Evolutionary conservation across 2,113 vertebrate genomes (phyloP).

Genomic region (Climacteris rufus): DNA sequence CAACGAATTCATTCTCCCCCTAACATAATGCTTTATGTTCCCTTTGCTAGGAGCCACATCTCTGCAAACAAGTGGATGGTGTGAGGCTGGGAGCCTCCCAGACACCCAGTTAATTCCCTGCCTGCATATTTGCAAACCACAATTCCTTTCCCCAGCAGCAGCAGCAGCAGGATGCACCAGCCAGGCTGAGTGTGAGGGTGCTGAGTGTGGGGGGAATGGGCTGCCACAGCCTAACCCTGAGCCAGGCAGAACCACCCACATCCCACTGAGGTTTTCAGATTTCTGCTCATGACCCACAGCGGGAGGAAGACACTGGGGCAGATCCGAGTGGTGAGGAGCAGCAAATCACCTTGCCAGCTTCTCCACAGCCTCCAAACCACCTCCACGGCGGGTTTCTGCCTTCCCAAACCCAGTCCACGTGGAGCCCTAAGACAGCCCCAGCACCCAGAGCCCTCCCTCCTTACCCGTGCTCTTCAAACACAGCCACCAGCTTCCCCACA

Average conservation of each 20-base stretch:
- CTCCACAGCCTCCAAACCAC: neutral
- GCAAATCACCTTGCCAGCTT: neutral
- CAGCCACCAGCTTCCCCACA: slow-evolving; percentile 38
- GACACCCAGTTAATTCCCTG: neutral
- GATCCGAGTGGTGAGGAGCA: neutral
- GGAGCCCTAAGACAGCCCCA: neutral
- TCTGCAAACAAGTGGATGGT: neutral
- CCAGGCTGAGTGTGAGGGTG: neutral
- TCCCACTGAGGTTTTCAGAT: neutral
- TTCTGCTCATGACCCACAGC: neutral
- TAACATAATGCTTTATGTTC: neutral
- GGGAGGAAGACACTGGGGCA: neutral
- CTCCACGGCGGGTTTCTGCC: neutral
- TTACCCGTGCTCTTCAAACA: slow-evolving; percentile 66
- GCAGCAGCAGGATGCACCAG: neutral
- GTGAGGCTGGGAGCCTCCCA: neutral
- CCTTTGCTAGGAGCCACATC: neutral
- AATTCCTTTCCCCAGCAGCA: neutral
- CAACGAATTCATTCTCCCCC: neutral
- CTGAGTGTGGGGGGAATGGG: neutral
- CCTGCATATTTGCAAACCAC: neutral
- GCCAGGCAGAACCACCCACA: neutral
- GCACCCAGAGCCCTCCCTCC: neutral
- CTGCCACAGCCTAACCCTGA: neutral
- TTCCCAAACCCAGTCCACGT: neutral